These are phyloP conservation scores for Triops cancriformis DNA, from an alignment of 1,140 invertebrate species.

Conservation along the genomic window DNA sequence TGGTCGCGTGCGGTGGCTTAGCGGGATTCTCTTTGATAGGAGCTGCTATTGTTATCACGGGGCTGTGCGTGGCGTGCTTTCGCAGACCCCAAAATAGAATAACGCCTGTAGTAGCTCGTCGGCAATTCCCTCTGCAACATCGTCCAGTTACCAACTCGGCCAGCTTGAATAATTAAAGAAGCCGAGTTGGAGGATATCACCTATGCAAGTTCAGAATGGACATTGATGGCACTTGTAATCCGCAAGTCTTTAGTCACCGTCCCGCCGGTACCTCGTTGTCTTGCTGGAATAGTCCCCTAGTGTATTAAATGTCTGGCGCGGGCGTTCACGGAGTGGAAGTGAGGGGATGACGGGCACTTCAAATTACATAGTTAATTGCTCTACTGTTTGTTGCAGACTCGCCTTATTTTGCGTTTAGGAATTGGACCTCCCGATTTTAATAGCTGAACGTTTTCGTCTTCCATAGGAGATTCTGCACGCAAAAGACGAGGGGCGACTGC, in stretches of 20 bases:
- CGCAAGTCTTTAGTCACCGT: not conserved
- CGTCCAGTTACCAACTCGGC: not conserved
- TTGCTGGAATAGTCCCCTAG: not conserved
- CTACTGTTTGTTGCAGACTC: not conserved
- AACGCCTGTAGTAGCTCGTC: not conserved
- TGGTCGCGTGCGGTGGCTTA: not conserved
- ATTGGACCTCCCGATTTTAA: constrained; percentile 16
- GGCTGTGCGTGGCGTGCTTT: not conserved
- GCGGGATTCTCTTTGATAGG: not conserved
- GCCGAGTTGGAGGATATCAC: not conserved
- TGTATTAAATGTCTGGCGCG: not conserved
- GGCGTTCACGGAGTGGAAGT: not conserved
- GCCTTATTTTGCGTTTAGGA: not conserved
- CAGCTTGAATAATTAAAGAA: not conserved
- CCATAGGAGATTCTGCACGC: not conserved
- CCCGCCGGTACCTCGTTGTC: not conserved
- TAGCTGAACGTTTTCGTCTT: constrained; percentile 25
- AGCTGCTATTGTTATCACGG: not conserved
- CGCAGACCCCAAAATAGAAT: constrained; percentile 4
- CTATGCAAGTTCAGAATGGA: not conserved
- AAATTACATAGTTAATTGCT: not conserved
- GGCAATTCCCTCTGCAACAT: not conserved
- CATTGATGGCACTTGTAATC: not conserved
- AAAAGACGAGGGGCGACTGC: constrained; percentile 15
- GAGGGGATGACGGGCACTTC: not conserved